Evolutionary conservation across 2,888 invertebrate genomes (phyloP).

Genomic region (Drosophila yooni): DNA sequence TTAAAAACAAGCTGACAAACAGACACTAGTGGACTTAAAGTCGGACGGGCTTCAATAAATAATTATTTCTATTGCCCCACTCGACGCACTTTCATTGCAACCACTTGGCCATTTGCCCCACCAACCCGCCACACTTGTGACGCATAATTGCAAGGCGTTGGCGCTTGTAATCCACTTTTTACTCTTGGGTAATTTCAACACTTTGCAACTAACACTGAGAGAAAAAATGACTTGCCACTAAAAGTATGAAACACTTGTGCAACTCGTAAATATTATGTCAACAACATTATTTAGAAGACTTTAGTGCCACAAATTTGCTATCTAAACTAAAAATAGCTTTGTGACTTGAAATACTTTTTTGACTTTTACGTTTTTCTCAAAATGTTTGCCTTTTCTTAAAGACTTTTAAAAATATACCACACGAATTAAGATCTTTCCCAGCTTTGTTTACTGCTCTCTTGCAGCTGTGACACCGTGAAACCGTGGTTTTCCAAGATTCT

Average conservation of each 20-base stretch:
- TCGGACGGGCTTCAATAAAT: constrained; percentile 61
- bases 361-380: background rate
- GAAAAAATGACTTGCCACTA: background rate
- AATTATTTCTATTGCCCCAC: constrained; percentile 61
- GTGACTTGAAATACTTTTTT: background rate
- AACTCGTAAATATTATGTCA: background rate
- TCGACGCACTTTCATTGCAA: constrained; percentile 67
- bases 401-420: too few species aligned
- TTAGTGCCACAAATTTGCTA: background rate
- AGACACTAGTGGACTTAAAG: constrained; percentile 9
- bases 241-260: background rate
- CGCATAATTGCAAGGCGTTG: constrained; percentile 60
- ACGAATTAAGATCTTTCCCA: background rate
- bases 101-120: constrained; percentile 25
- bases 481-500: background rate
- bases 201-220: constrained; percentile 26
- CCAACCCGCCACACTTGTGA: constrained; percentile 31
- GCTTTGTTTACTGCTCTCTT: background rate
- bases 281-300: background rate
- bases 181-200: constrained; percentile 53
- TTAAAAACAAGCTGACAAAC: constrained; percentile 15
- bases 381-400: background rate
- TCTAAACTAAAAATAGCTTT: background rate
- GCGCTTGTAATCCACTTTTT: constrained; percentile 48
- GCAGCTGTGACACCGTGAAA: too few species aligned